Evolutionary conservation across 2,888 invertebrate species (phyloP).

Genomic region (Heliconius charithonia): DNA sequence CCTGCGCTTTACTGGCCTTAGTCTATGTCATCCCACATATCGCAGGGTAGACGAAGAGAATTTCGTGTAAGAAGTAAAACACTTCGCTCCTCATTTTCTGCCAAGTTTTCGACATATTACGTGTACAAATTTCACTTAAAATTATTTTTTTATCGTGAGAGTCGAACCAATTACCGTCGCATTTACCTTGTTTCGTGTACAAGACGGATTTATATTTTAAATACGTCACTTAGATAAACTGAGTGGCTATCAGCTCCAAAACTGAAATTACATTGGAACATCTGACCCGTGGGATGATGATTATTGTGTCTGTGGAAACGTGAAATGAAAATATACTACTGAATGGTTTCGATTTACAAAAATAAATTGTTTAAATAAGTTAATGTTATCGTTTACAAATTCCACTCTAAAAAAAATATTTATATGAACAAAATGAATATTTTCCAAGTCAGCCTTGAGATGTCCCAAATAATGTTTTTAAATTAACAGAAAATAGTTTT

Average conservation of each 20-base stretch:
- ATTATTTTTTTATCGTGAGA: too few species aligned
- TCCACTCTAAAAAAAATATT: neutral
- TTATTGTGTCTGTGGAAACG: neutral
- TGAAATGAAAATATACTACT: neutral
- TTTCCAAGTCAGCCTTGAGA: neutral
- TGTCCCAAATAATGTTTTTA: neutral
- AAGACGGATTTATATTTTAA: neutral
- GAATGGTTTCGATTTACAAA: neutral
- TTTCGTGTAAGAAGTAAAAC: too few species aligned
- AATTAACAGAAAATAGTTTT: neutral
- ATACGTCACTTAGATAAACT: neutral
- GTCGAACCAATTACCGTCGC: neutral
- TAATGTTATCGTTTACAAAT: neutral
- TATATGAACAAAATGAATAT: neutral
- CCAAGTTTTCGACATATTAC: too few species aligned
- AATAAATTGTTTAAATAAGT: neutral
- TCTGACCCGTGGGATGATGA: neutral
- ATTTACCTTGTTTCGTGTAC: neutral
- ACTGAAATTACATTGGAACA: neutral
- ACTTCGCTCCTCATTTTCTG: too few species aligned
- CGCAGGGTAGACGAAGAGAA: too few species aligned
- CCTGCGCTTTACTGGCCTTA: too few species aligned
- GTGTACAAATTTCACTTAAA: too few species aligned
- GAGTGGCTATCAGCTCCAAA: neutral
- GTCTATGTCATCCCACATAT: too few species aligned